These are phyloP conservation scores for Tenualosa thibaudeaui DNA, from an alignment of 2,797 vertebrate genomes.

Conservation along the genomic window DNA sequence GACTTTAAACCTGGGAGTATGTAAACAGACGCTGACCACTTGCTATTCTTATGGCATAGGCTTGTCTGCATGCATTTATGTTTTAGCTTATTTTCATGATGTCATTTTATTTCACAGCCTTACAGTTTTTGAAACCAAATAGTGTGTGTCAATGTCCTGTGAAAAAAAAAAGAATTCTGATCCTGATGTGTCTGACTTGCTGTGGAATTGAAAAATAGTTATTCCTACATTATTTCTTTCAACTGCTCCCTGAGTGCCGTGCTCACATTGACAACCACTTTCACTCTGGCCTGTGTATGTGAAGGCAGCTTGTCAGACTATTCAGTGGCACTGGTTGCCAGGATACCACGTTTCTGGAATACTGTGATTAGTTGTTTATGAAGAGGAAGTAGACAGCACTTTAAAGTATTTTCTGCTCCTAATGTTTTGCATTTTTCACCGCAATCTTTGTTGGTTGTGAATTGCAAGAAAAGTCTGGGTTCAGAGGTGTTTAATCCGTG, in stretches of 20 bases:
- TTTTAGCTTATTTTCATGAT: background rate
- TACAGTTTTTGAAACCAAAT: background rate
- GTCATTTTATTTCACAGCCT: background rate
- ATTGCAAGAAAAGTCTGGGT: background rate
- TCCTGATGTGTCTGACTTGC: background rate
- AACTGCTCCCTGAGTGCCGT: background rate
- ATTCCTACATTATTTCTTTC: background rate
- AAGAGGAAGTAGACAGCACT: conserved; percentile 52
- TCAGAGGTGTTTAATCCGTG: background rate
- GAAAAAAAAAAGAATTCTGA: too few relatives aligned
- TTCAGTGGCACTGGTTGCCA: conserved; percentile 58
- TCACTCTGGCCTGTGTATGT: background rate
- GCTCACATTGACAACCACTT: background rate
- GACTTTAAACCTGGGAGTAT: conserved; percentile 26
- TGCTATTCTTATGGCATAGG: conserved; percentile 31
- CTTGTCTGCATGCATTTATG: conserved; percentile 22
- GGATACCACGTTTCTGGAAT: conserved; percentile 60
- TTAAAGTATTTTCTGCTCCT: conserved; percentile 15
- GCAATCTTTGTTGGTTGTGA: background rate
- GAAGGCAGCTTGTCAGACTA: conserved; percentile 36
- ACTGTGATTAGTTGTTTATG: conserved; percentile 60
- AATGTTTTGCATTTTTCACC: background rate
- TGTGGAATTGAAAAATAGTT: background rate
- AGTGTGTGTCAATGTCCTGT: background rate
- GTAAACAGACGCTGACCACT: conserved; percentile 46